These are phyloP conservation scores for Oryzaephilus surinamensis DNA, from an alignment of 1,140 invertebrate genomes.

Conservation along the genomic window DNA sequence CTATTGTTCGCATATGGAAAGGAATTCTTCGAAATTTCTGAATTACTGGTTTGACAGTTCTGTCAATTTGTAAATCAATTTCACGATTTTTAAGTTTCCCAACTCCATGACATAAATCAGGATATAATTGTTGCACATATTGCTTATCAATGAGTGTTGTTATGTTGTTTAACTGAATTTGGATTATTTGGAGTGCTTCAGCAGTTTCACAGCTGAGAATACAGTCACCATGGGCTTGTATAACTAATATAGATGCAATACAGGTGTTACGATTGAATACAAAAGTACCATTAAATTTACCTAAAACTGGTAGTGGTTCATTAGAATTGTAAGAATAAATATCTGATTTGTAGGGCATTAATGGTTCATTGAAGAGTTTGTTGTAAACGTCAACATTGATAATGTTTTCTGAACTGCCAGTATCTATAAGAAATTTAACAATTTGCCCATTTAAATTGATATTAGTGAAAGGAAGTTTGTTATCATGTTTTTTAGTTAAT, in stretches of 20 bases:
- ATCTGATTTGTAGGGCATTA: neutral
- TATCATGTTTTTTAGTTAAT: neutral
- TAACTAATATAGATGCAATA: too few relatives aligned
- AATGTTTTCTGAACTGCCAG: neutral
- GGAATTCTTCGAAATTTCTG: slow-evolving; percentile 5
- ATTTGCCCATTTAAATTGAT: neutral
- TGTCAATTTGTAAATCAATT: slow-evolving; percentile 2
- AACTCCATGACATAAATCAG: neutral
- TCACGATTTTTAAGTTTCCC: neutral
- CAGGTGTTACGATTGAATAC: neutral
- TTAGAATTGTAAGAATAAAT: neutral
- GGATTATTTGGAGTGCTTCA: too few relatives aligned
- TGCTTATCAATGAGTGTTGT: too few relatives aligned
- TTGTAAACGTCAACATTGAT: neutral
- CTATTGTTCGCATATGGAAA: slow-evolving; percentile 6
- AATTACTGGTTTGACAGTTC: neutral
- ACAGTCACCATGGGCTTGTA: too few relatives aligned
- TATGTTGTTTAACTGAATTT: too few relatives aligned
- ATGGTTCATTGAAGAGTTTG: neutral
- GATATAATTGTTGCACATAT: neutral
- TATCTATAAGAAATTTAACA: neutral
- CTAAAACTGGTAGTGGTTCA: neutral
- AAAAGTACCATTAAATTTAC: neutral
- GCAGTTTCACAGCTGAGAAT: too few relatives aligned
- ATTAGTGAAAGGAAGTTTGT: neutral